phyloP scores from a whole-genome alignment of 2,797 vertebrate species.

The Sebastes reedi region DNA sequence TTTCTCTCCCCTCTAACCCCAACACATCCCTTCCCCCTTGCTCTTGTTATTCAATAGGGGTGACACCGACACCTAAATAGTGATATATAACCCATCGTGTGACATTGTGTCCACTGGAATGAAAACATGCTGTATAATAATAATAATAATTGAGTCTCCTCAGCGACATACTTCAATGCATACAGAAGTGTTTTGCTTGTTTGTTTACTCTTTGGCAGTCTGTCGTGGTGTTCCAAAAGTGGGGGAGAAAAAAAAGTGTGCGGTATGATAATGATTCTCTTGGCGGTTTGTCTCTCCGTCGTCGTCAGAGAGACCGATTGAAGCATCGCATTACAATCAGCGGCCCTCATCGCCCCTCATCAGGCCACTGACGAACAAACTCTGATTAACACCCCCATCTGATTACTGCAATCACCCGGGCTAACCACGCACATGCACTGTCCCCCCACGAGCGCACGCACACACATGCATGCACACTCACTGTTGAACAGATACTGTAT shows the following conservation, averaged over 20 bases:
- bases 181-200: slow-evolving; percentile 60
- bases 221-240: slow-evolving; percentile 43
- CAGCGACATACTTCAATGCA: slow-evolving; percentile 19
- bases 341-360: slow-evolving; percentile 80
- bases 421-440: slow-evolving; percentile 65
- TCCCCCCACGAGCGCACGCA: slow-evolving; percentile 50
- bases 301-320: slow-evolving; percentile 65
- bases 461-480: slow-evolving; percentile 20
- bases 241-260: neutral
- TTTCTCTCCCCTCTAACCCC: slow-evolving; percentile 42
- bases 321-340: slow-evolving; percentile 86
- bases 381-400: slow-evolving; percentile 86
- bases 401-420: slow-evolving; percentile 86
- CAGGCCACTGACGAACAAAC: slow-evolving; percentile 86
- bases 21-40: slow-evolving; percentile 32
- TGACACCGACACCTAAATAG: slow-evolving; percentile 63
- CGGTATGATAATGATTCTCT: slow-evolving; percentile 68
- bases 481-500: slow-evolving; percentile 23
- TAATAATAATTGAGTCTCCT: slow-evolving; percentile 45
- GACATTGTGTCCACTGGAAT: slow-evolving; percentile 58
- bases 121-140: slow-evolving; percentile 50
- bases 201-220: slow-evolving; percentile 69
- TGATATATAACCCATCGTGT: slow-evolving; percentile 55
- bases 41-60: slow-evolving; percentile 65
- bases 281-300: slow-evolving; percentile 67